A percentile compares a stretch with the other conserved stretches of the same genome.
phyloP scores from a whole-genome alignment of 2,888 invertebrate genomes.

The Cotesia congregata region DNA sequence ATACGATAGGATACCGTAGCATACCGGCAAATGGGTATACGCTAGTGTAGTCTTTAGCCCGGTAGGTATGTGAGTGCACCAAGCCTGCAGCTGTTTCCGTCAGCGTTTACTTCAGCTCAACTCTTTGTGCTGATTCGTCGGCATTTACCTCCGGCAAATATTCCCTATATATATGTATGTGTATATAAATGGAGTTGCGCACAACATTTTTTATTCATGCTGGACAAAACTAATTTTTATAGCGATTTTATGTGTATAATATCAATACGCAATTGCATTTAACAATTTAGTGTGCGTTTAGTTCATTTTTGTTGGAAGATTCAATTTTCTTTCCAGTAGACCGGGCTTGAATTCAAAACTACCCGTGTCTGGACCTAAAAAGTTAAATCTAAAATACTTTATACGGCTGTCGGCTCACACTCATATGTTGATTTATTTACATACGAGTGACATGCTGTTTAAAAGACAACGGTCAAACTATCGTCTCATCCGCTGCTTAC shows the following conservation, averaged over 20 bases:
- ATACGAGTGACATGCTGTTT: background rate
- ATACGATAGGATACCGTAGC: background rate
- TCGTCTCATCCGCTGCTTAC: background rate
- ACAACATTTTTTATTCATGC: background rate
- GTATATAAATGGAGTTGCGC: background rate
- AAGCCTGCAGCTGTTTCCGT: slow-evolving; percentile 31
- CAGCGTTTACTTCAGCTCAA: slow-evolving; percentile 22
- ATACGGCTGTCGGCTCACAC: background rate
- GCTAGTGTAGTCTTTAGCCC: background rate
- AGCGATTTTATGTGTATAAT: background rate
- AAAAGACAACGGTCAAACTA: slow-evolving; percentile 10
- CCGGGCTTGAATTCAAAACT: background rate
- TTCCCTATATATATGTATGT: background rate
- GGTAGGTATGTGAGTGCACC: slow-evolving; percentile 15
- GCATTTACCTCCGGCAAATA: slow-evolving; percentile 19
- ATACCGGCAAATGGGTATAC: background rate
- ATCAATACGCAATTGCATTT: background rate
- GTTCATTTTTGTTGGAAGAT: background rate
- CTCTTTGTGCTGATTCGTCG: slow-evolving; percentile 19
- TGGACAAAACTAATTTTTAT: background rate
- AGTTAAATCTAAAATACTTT: background rate
- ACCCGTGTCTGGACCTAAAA: too few relatives aligned
- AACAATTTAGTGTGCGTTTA: background rate
- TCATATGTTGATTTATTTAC: background rate
- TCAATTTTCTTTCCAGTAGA: background rate